phyloP scores from a whole-genome alignment of 2,888 invertebrate genomes.

The Dicyrtomina minuta region DNA sequence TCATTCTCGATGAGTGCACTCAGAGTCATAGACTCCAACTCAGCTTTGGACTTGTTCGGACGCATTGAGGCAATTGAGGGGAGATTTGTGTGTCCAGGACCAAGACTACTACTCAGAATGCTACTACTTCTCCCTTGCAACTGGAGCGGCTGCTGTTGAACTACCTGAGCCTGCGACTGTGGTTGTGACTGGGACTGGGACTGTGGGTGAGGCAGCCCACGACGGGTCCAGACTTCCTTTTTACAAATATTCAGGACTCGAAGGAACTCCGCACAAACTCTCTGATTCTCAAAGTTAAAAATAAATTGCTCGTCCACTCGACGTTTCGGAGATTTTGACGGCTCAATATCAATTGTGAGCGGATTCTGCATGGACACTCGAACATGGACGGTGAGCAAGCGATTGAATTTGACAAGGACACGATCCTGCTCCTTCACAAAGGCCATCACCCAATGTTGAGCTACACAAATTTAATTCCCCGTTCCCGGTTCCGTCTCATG shows the following conservation, averaged over 20 bases:
- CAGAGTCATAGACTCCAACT: too few species aligned
- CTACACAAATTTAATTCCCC: too few species aligned
- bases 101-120: too few species aligned
- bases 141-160: too few species aligned
- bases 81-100: too few species aligned
- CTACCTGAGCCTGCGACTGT: too few species aligned
- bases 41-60: too few species aligned
- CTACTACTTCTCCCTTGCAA: too few species aligned
- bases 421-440: conserved; percentile 31
- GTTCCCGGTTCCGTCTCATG: too few species aligned
- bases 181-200: background rate
- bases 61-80: too few species aligned
- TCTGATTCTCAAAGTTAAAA: conserved; percentile 29
- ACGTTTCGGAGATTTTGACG: conserved; percentile 24
- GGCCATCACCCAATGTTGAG: conserved; percentile 32
- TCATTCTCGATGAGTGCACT: too few species aligned
- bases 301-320: conserved; percentile 28
- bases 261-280: conserved; percentile 24
- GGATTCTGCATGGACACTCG: conserved; percentile 23
- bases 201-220: background rate
- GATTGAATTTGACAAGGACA: conserved; percentile 28
- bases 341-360: conserved; percentile 24
- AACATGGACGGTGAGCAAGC: conserved; percentile 28
- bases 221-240: conserved; percentile 28
- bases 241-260: conserved; percentile 18